Evolutionary conservation across 2,113 vertebrate genomes (phyloP).

Genomic region (Salvelinus namaycush): DNA sequence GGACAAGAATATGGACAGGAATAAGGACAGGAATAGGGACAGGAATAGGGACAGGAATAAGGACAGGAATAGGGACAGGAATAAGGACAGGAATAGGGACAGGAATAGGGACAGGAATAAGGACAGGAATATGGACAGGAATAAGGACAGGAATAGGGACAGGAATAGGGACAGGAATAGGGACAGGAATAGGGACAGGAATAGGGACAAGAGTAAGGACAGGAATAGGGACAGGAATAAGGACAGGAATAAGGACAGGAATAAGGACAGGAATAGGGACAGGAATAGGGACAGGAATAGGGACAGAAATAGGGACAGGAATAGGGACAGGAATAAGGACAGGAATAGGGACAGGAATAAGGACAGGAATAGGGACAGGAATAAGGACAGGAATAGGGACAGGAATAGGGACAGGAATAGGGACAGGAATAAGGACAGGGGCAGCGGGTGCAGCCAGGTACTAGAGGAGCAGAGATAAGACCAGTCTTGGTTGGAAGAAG

Average conservation of each 20-base stretch:
- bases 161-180: no score
- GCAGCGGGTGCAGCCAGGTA: no score
- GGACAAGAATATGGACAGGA: no score
- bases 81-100: no score
- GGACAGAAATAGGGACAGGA: neutral
- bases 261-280: no score
- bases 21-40: constrained; percentile 10
- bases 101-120: no score
- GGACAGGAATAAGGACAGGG: neutral
- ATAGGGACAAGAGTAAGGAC: constrained; percentile 26
- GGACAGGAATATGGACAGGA: no score
- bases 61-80: no score
- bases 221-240: neutral
- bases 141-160: no score
- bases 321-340: constrained; percentile 28
- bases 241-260: constrained; percentile 11
- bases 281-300: constrained; percentile 9
- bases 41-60: no score
- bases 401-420: constrained; percentile 9
- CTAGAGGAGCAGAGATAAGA: constrained; percentile 33
- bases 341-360: neutral
- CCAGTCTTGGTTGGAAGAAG: constrained; percentile 9
- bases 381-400: no score
- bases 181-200: no score
- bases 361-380: constrained; percentile 11